Evolutionary conservation across 2,113 vertebrate genomes (phyloP).

Genomic region (Polypterus bichir): DNA sequence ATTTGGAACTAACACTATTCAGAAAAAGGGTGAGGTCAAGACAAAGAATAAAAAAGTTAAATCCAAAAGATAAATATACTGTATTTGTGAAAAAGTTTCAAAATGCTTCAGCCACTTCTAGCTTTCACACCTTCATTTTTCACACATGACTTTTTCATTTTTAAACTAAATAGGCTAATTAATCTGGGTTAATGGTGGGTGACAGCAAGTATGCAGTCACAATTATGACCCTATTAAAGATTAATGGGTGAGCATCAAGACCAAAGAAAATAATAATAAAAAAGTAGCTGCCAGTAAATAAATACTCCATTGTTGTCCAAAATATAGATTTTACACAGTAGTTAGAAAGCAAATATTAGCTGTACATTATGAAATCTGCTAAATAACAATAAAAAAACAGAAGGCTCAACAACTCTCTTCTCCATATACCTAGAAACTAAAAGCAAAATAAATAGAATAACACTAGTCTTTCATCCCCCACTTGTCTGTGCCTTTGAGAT

Average conservation of each 20-base stretch:
- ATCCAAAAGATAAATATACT: no score
- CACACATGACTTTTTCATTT: conserved; percentile 47
- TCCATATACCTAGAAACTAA: neutral
- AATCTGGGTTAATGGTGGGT: conserved; percentile 60
- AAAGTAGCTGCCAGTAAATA: no score
- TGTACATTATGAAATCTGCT: no score
- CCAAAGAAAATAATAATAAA: no score
- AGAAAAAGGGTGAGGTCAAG: no score
- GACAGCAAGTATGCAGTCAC: conserved; percentile 66
- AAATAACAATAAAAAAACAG: neutral
- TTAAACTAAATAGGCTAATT: conserved; percentile 65
- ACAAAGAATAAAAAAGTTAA: no score
- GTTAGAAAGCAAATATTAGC: no score
- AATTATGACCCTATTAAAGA: conserved; percentile 65
- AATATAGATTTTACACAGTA: no score
- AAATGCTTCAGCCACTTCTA: conserved; percentile 31
- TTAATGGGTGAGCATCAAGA: conserved; percentile 44
- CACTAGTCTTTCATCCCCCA: conserved; percentile 41
- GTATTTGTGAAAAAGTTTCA: no score
- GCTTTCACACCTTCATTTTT: conserved; percentile 38
- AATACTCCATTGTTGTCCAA: no score
- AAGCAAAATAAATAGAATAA: conserved; percentile 40
- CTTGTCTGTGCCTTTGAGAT: conserved; percentile 31
- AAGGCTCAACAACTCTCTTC: neutral
- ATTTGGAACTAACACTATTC: no score